Evolutionary conservation across 2,797 vertebrate species (phyloP), one percentile per base, ranked within the genome.

Genomic region (Hypotaenidia philippensis): DNA sequence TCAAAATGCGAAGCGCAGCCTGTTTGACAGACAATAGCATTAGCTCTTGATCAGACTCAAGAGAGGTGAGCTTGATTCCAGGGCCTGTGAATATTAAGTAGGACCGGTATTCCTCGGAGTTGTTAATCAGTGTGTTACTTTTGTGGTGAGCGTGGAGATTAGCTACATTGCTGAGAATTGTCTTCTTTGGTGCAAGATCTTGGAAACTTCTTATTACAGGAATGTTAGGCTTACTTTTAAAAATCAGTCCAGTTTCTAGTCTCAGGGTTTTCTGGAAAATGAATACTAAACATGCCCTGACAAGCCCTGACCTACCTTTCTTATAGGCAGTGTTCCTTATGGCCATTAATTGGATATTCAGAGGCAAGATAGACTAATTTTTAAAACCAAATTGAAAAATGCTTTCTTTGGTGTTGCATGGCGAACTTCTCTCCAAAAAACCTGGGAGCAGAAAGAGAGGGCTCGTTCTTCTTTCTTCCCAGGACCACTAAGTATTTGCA

Each of bases 401-500:
- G 11, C 14, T 59, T 81, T 64, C 16, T 77, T 63, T 65, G 36
- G 34, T 56, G 15, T 69, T 88, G 41, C 64, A 72, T 68, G n/a
- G 38, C 16, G 68, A 59, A 36, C 26, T 53, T 44, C 13, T 5
- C 22, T 4, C 5, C 49, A 26, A 4, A 34, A 56, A 68, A 55
- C 21, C 3, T 26, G 26, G 11, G 32, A 64, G 32, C 36, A 77
- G 80, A 47, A 85, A 60, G 45, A 52, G 36, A 65, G 31, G 17
- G 74, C 40, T 85, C 41, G 27, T 85, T 74, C 56, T 55, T 40
- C 32, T 77, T 93, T 80, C 61, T 68, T 85, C 36, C 20, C 26
- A 80, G 83, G 79, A 45, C 63, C 44, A 64, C 6, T 5, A 45
- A 88, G 77, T 9, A 10, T 77, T 95, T 57, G 72, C 65, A 80